phyloP scores from a whole-genome alignment of 2,113 vertebrate species.

The Gallinago undulata region DNA sequence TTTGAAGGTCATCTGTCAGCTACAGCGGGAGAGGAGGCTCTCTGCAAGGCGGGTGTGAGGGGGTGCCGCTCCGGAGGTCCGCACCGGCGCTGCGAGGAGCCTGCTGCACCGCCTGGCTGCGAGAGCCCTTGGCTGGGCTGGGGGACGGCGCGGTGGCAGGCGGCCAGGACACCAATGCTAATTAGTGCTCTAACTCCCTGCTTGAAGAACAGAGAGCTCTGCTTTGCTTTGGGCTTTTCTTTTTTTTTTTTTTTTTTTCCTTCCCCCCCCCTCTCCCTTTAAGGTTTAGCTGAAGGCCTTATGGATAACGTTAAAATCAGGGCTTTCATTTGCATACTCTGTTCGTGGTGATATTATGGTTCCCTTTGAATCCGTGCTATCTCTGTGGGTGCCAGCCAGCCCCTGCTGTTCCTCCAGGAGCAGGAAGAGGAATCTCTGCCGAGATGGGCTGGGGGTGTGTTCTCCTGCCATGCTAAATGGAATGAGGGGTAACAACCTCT shows the following conservation, averaged over 20 bases:
- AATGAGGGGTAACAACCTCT: rapidly evolving
- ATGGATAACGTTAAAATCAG: slow-evolving; percentile 12
- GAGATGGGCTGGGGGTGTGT: background rate
- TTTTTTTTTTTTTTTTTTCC: background rate
- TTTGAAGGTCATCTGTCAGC: slow-evolving; percentile 23
- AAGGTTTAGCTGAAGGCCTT: background rate
- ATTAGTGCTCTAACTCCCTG: background rate
- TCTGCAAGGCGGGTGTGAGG: background rate
- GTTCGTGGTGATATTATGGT: background rate
- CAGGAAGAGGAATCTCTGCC: background rate
- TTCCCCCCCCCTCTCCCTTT: background rate
- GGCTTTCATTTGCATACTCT: background rate
- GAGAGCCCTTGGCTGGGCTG: background rate
- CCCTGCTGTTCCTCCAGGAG: background rate
- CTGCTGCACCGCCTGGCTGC: background rate
- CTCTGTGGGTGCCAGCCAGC: background rate
- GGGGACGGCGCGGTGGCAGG: background rate
- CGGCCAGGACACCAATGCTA: background rate
- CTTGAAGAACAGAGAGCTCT: background rate
- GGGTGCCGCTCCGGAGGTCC: background rate
- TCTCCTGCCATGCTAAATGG: background rate
- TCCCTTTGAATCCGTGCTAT: background rate
- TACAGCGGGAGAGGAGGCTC: background rate
- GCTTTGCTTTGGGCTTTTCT: background rate
- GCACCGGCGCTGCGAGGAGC: background rate